These are phyloP conservation scores for Tachina lurida DNA, from an alignment of 2,888 invertebrate species.

Conservation along the genomic window DNA sequence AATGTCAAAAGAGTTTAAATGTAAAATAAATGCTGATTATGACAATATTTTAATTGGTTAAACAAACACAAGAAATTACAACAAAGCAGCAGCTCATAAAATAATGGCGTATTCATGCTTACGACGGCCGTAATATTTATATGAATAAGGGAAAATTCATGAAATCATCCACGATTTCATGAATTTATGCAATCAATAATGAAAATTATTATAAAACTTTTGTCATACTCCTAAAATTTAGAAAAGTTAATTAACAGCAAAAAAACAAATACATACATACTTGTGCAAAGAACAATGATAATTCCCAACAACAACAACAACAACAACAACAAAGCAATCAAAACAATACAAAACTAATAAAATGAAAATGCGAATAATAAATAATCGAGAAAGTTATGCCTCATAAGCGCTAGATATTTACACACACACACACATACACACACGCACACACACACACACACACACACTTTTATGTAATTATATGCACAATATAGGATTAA, in stretches of 20 bases:
- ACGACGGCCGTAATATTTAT: neutral
- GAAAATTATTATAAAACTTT: slow-evolving; percentile 57
- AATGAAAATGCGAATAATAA: slow-evolving; percentile 62
- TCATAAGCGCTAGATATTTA: neutral
- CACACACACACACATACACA: neutral
- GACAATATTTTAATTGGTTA: slow-evolving; percentile 69
- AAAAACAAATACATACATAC: no score
- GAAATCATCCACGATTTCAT: slow-evolving; percentile 31
- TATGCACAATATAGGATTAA: neutral
- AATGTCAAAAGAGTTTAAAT: slow-evolving; percentile 47
- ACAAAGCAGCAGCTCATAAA: slow-evolving; percentile 19
- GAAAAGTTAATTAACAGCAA: slow-evolving; percentile 55
- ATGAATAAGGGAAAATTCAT: slow-evolving; percentile 19
- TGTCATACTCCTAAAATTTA: slow-evolving; percentile 24
- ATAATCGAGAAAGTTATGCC: slow-evolving; percentile 62
- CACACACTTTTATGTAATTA: neutral
- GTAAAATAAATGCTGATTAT: slow-evolving; percentile 50
- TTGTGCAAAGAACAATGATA: slow-evolving; percentile 9
- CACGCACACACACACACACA: neutral
- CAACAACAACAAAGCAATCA: neutral
- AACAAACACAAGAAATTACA: slow-evolving; percentile 21
- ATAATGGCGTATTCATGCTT: neutral
- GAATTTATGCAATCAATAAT: slow-evolving; percentile 55
- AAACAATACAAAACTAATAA: slow-evolving; percentile 59
- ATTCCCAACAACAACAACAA: neutral